Evolutionary conservation across 2,888 invertebrate species (phyloP).

Genomic region (Orchesella flavescens): DNA sequence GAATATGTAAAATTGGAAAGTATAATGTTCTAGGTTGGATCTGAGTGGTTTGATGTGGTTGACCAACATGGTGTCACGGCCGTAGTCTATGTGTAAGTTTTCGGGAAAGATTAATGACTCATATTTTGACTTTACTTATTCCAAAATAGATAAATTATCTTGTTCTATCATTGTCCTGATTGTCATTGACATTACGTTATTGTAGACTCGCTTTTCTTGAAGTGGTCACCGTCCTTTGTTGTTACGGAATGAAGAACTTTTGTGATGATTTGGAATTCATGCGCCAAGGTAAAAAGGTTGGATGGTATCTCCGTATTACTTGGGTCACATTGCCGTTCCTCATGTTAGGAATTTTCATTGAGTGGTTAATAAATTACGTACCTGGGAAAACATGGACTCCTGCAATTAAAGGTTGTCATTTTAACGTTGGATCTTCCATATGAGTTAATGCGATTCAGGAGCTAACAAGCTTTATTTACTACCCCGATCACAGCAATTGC

Average conservation of each 20-base stretch:
- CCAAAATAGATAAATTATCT: not conserved
- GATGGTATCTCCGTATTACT: slow-evolving; percentile 35
- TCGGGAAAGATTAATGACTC: not conserved
- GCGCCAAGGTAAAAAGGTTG: slow-evolving; percentile 11
- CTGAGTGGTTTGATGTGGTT: slow-evolving; percentile 49
- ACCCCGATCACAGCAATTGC: too few relatives aligned
- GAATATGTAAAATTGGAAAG: too few relatives aligned
- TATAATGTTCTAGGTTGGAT: slow-evolving; percentile 7
- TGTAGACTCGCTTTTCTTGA: slow-evolving; percentile 31
- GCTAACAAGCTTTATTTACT: not conserved
- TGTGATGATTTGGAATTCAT: slow-evolving; percentile 39
- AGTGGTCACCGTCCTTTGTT: slow-evolving; percentile 22
- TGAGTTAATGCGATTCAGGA: not conserved
- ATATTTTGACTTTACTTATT: not conserved
- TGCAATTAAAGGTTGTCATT: slow-evolving; percentile 18
- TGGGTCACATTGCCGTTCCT: slow-evolving; percentile 27
- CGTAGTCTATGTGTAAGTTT: slow-evolving; percentile 45
- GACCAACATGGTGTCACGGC: slow-evolving; percentile 41
- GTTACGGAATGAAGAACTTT: slow-evolving; percentile 47
- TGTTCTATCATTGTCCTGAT: not conserved
- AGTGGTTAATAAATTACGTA: slow-evolving; percentile 6
- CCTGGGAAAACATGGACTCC: slow-evolving; percentile 16
- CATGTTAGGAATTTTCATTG: slow-evolving; percentile 19
- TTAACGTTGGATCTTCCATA: too few relatives aligned
- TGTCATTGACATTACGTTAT: not conserved